Evolutionary conservation across 37 sponge, comb jelly and placozoan species (phyloP).

Genomic region (Eunapius fragilis): DNA sequence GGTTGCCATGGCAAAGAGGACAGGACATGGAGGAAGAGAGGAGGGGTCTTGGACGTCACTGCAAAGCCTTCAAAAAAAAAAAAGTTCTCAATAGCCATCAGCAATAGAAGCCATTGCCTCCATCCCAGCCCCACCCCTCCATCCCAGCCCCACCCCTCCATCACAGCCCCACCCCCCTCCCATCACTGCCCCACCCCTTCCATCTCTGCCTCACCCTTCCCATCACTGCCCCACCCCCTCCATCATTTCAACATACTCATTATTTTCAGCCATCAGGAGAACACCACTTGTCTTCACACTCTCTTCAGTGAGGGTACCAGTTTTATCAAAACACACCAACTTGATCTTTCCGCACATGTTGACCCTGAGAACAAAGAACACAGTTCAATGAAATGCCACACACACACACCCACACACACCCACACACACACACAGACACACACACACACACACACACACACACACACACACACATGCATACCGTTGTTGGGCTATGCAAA

Average conservation of each 20-base stretch:
- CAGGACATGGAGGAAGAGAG: conserved; percentile 16
- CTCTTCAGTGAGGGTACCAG: conserved; percentile 97
- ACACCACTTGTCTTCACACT: conserved; percentile 73
- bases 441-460: neutral
- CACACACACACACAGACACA: neutral
- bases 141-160: neutral
- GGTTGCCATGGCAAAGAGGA: conserved; percentile 78
- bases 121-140: neutral
- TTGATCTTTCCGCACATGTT: conserved; percentile 93
- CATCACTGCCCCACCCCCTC: neutral
- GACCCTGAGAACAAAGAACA: conserved; percentile 46
- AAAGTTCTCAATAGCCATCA: neutral
- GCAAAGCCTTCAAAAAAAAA: conserved; percentile 15
- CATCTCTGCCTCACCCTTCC: neutral
- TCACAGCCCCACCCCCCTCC: neutral
- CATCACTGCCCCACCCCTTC: neutral
- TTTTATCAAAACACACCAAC: conserved; percentile 96
- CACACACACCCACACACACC: too few species aligned
- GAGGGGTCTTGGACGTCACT: conserved; percentile 26
- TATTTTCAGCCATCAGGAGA: neutral
- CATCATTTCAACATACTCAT: neutral
- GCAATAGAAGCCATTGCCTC: neutral
- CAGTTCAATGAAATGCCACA: too few species aligned
- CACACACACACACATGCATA: conserved; percentile 19
- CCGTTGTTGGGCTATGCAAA: conserved; percentile 95